phyloP scores from a whole-genome alignment of 2,113 vertebrate species.

The Myxocyprinus asiaticus region DNA sequence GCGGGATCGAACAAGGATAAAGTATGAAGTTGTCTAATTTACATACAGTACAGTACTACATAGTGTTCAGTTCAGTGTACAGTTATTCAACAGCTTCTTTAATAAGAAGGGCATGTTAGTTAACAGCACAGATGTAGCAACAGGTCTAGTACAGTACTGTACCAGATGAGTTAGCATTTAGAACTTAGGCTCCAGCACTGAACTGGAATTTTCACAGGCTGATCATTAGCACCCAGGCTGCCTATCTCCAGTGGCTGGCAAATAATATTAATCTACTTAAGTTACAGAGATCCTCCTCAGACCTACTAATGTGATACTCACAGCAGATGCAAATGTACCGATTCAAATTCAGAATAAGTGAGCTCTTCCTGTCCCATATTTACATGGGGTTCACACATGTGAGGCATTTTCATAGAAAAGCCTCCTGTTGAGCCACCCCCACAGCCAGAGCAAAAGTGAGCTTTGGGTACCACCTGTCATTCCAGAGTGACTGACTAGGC shows the following conservation, averaged over 20 bases:
- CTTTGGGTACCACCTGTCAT: constrained; percentile 56
- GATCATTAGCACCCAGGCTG: constrained; percentile 27
- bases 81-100: too few relatives aligned
- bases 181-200: too few relatives aligned
- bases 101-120: too few relatives aligned
- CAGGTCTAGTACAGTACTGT: too few relatives aligned
- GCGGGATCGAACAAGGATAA: too few relatives aligned
- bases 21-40: too few relatives aligned
- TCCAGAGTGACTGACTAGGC: constrained; percentile 54
- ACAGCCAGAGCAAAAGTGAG: constrained; percentile 5
- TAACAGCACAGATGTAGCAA: too few relatives aligned
- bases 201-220: too few relatives aligned
- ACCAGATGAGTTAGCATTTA: too few relatives aligned
- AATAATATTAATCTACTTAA: constrained; percentile 21
- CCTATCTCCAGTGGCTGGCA: constrained; percentile 13
- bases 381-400: constrained; percentile 7
- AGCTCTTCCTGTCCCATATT: neutral
- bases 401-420: constrained; percentile 51
- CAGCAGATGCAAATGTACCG: neutral
- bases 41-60: too few relatives aligned
- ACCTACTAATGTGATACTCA: constrained; percentile 9
- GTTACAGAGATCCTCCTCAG: constrained; percentile 17
- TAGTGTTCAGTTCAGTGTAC: too few relatives aligned
- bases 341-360: neutral
- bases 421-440: constrained; percentile 3